Conservation (phyloP, 2,113 vertebrate species). For the Sander vitreus region DNA sequence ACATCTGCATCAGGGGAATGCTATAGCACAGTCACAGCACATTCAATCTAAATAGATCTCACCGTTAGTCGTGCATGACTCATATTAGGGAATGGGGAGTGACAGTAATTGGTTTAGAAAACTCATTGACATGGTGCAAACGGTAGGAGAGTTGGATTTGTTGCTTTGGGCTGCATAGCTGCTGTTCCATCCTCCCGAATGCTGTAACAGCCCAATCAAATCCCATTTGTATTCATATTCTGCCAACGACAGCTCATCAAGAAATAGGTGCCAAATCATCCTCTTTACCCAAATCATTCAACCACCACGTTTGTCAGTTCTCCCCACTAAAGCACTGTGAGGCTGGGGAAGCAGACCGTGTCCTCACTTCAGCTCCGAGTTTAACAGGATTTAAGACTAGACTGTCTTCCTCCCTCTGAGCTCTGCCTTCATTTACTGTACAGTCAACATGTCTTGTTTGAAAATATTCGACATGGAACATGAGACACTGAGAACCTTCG, state of each 20-base stretch:
- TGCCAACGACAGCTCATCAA: conserved; percentile 65
- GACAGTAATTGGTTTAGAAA: conserved; percentile 64
- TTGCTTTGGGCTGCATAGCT: conserved; percentile 28
- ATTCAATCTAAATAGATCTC: conserved; percentile 44
- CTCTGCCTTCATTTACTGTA: conserved; percentile 37
- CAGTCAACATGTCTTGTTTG: conserved; percentile 34
- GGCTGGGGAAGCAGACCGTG: conserved; percentile 54
- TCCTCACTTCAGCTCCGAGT: conserved; percentile 45
- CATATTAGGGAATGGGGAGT: conserved; percentile 35
- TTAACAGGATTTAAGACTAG: conserved; percentile 69
- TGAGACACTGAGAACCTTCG: conserved; percentile 20
- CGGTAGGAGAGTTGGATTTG: conserved; percentile 27
- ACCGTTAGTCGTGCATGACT: conserved; percentile 34
- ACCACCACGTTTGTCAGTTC: conserved; percentile 40
- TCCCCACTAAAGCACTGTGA: conserved; percentile 35
- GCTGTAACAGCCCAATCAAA: conserved; percentile 63
- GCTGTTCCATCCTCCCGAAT: conserved; percentile 16
- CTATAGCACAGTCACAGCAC: conserved; percentile 5
- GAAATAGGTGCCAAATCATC: conserved; percentile 62
- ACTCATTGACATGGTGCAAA: conserved; percentile 56
- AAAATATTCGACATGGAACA: conserved; percentile 45
- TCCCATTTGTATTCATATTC: conserved; percentile 49
- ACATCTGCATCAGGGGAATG: conserved; percentile 3
- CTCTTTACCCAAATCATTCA: conserved; percentile 50
- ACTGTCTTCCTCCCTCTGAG: conserved; percentile 30